Evolutionary conservation across 2,113 vertebrate species (phyloP), one percentile per base, ranked within the genome.

Genomic region (Barnardius zonarius): DNA sequence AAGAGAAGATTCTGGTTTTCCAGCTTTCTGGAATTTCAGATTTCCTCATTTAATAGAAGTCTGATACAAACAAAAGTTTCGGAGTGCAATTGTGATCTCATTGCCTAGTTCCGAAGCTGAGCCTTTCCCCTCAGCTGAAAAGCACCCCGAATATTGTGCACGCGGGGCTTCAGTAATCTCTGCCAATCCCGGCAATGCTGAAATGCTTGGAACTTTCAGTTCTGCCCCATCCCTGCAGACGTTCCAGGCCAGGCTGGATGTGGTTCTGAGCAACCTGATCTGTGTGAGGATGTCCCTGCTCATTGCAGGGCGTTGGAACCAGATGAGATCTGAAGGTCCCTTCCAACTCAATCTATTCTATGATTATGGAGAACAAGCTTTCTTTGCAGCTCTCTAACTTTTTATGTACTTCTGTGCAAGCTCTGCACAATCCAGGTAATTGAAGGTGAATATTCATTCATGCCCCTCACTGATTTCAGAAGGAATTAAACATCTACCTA

Each of bases 11-110:
- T 84, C 37, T 88, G 7, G 46, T 95, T 86, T 86, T 69, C 33
- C 73, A 92, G 62, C 48, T 86, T 96, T 90, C 63, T 74, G 70
- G 83, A 83, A 90, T 68, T 87, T 93, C 67, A 86, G 44, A 66
- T 66, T 93, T 91, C 44, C 31, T 86, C 17, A 79, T 78, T 69
- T 89, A 78, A 86, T 51, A 24, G 17, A 73, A 78, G 33, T 52
- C 75, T 0, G 1, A 79, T 57, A 73, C 20, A 79, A 81, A 73
- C n/a, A n/a, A 49, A 75, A 82, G 31, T 31, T 79, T 55, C 37
- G 67, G 69, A 69, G 79, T 35, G 78, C 43, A 54, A 16, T 12
- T 78, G 92, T 85, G 84, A 91, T 79, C 73, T 46, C 83, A 27
- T 33, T 70, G 30, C 54, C 46, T 15, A 69, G 19, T 81, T 59